These are phyloP conservation scores for Cephus pulcher DNA, from an alignment of 2,888 invertebrate genomes.

Conservation along the genomic window DNA sequence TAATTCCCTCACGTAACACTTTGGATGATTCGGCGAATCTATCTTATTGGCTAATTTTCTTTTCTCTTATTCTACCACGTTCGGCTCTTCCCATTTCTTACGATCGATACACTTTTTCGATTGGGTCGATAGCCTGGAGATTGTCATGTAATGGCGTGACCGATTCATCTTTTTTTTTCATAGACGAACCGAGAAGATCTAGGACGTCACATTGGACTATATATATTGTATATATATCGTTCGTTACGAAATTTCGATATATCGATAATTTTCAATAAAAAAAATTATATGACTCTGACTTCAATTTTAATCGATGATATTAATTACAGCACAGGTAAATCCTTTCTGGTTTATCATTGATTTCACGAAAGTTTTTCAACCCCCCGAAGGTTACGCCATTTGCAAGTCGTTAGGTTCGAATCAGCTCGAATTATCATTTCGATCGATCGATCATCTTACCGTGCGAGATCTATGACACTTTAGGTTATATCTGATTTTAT, in stretches of 20 bases:
- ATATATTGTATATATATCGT: background rate
- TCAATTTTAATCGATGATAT: background rate
- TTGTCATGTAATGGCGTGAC: background rate
- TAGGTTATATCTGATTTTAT: background rate
- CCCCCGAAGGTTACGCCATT: no score
- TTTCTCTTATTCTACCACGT: background rate
- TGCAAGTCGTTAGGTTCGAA: background rate
- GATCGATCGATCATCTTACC: background rate
- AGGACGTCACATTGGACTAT: background rate
- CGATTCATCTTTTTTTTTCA: background rate
- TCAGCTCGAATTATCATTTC: background rate
- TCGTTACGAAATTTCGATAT: background rate
- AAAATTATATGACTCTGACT: no score
- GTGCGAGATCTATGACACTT: background rate
- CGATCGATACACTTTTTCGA: background rate
- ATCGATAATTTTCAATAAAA: no score
- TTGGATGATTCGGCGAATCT: background rate
- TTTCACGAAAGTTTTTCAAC: background rate
- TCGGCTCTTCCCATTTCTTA: background rate
- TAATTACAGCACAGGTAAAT: background rate
- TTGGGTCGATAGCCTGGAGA: background rate
- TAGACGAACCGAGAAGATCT: background rate
- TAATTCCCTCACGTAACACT: background rate
- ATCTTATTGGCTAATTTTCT: background rate
- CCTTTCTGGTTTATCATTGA: background rate